Evolutionary conservation across 1,140 invertebrate genomes (phyloP), one percentile per base, ranked within the genome.

Genomic region (Triops cancriformis): DNA sequence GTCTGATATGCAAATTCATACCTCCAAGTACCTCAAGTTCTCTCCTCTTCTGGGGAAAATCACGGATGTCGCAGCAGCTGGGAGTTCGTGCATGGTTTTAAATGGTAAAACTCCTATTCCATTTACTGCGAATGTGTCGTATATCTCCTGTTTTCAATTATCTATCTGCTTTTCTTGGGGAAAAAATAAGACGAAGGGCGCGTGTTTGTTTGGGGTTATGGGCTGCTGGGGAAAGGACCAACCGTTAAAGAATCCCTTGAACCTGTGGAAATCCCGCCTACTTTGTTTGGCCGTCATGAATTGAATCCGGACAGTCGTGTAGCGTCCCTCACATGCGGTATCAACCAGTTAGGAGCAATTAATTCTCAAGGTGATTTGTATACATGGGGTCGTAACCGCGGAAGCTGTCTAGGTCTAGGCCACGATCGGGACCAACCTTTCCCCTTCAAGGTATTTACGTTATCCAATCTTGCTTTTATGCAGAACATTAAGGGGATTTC

Each of bases 161-260:
- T n/a, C 74, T 75, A 64, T 76, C 23, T 80, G 77, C 80, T 81
- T 81, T 27, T 77, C 73, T 31, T 74, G 18, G 81, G 85, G 75
- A 78, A 83, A 79, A 86, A n/a, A n/a, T n/a, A n/a, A 93, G 94
- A 93, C 80, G 83, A 88, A 80, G 94, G 94, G 11, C 85, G 93
- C 51, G 93, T 96, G 0, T 98, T 90, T 86, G 90, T 93, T 1
- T 98, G 96, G 96, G 96, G 97, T 11, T 97, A 89, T 85, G 97
- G 97, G 73, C 89, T 97, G 80, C 86, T 98, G 72, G 96, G 96
- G 0, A 87, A 92, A 72, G 96, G 96, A 0, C 96, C 95, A 1
- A 86, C 90, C 81, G 89, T 93, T 0, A 86, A 90, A 77, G 87
- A 88, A 78, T 85, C 89, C 7, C 80, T 83, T 6, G 85, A 84